phyloP scores from a whole-genome alignment of 2,888 invertebrate species.

The Habrosyne pyritoides region DNA sequence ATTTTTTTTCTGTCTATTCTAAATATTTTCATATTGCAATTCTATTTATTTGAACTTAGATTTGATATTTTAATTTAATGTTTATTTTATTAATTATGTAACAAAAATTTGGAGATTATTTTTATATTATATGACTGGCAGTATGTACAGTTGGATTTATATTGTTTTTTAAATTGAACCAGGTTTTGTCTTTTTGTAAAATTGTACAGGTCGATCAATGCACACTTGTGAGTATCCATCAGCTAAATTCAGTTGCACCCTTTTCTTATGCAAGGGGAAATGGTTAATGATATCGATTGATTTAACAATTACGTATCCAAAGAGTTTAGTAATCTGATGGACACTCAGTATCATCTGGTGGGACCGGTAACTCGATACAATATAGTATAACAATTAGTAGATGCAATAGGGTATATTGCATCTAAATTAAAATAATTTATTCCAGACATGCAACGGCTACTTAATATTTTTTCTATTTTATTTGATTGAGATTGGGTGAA shows the following conservation, averaged over 20 bases:
- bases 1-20: neutral
- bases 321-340: neutral
- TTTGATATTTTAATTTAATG: constrained; percentile 8
- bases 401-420: no score
- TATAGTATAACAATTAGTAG: neutral
- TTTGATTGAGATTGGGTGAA: neutral
- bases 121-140: constrained; percentile 3
- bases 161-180: neutral
- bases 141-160: neutral
- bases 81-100: constrained; percentile 4
- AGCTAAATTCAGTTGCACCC: neutral
- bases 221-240: neutral
- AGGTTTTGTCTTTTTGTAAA: neutral
- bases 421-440: no score
- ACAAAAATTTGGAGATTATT: constrained; percentile 11
- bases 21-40: constrained; percentile 6
- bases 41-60: constrained; percentile 14
- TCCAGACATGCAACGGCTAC: no score
- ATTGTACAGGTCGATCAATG: neutral
- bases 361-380: neutral
- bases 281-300: no score
- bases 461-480: no score
- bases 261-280: no score
- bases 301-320: no score
- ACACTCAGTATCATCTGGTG: neutral